Conservation (phyloP, 2,797 vertebrate genomes). For the Silurus aristotelis region DNA sequence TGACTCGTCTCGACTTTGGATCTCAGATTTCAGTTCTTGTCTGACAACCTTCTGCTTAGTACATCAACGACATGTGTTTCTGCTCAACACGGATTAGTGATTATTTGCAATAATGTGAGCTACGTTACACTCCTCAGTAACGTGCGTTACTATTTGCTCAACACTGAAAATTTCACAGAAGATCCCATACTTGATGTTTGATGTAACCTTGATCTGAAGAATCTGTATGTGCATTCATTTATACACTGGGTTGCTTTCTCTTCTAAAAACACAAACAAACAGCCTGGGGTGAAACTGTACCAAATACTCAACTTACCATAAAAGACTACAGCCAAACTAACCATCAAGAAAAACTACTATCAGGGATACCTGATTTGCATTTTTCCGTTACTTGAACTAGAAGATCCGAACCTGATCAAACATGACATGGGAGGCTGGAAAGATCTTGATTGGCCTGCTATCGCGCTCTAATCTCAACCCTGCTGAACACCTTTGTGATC, state of each 20-base stretch:
- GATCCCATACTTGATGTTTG: background rate
- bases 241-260: background rate
- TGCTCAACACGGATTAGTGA: background rate
- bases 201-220: background rate
- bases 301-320: background rate
- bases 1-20: no score
- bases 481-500: no score
- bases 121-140: no score
- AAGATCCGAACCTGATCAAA: no score
- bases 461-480: no score
- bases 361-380: no score
- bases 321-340: background rate
- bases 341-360: background rate
- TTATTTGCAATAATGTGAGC: background rate
- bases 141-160: background rate
- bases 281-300: background rate
- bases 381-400: no score
- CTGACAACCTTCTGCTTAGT: no score
- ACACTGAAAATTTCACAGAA: no score
- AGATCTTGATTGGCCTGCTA: no score
- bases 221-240: background rate
- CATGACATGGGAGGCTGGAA: no score
- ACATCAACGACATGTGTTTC: background rate
- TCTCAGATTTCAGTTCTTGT: background rate
- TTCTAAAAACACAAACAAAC: background rate